A percentile compares a stretch with the other conserved stretches of the same genome.
Evolutionary conservation across 23 tunicate genomes (phyloP).

Genomic region (Styela plicata): DNA sequence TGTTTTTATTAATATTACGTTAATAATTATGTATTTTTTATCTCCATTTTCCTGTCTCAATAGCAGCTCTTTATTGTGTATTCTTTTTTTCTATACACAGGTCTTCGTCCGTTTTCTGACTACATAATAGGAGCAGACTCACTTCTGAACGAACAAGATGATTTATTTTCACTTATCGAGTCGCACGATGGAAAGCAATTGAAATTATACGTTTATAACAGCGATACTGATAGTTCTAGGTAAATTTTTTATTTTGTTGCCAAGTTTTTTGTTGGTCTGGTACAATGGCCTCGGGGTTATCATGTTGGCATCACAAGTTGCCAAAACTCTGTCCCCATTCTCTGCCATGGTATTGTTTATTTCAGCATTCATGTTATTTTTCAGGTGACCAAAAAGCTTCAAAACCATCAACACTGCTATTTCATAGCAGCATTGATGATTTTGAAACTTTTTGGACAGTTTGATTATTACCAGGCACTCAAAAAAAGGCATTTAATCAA

Average conservation of each 20-base stretch:
- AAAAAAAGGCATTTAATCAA: no score
- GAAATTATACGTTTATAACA: slow-evolving; percentile 96
- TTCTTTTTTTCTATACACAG: neutral
- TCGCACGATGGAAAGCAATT: slow-evolving; percentile 95
- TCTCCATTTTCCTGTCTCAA: neutral
- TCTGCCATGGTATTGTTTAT: no score
- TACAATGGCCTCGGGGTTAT: no score
- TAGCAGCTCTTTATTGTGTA: neutral
- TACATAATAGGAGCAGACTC: slow-evolving; percentile 98
- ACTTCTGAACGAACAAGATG: slow-evolving; percentile 93
- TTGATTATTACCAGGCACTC: no score
- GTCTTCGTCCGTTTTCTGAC: slow-evolving; percentile 76
- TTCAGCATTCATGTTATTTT: no score
- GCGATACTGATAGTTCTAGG: slow-evolving; percentile 89
- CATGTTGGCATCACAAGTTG: no score
- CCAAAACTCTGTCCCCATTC: no score
- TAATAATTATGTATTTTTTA: neutral
- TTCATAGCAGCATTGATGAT: no score
- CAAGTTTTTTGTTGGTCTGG: neutral
- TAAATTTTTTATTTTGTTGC: neutral
- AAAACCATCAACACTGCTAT: neutral
- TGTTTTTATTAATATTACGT: neutral
- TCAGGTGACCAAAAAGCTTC: neutral
- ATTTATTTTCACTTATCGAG: slow-evolving; percentile 92
- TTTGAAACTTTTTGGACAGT: no score